Conservation (phyloP, 2,888 invertebrate species). For the Hypsopygia costalis region DNA sequence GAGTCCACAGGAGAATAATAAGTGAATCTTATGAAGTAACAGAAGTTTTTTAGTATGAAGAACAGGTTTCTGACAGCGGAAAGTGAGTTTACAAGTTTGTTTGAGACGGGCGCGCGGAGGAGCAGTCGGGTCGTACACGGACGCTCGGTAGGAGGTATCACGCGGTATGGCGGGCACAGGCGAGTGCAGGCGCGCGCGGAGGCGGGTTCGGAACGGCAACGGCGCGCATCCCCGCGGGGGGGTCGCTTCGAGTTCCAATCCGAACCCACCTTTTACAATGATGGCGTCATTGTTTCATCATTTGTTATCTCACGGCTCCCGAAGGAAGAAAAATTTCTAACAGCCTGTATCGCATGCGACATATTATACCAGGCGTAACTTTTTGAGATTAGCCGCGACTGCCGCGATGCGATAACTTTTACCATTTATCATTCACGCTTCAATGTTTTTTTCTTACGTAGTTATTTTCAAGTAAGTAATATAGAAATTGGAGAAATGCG, state of each 20-base stretch:
- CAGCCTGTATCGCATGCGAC: slow-evolving; percentile 6
- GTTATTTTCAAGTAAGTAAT: no score
- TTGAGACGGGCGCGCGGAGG: slow-evolving; percentile 37
- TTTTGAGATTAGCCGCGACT: background rate
- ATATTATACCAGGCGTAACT: background rate
- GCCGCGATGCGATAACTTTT: no score
- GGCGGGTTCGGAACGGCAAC: slow-evolving; percentile 51
- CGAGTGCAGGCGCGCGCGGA: slow-evolving; percentile 25
- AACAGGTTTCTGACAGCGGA: slow-evolving; percentile 60
- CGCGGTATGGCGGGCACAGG: slow-evolving; percentile 47
- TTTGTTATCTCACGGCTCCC: slow-evolving; percentile 51
- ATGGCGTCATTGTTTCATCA: slow-evolving; percentile 60
- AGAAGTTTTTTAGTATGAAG: slow-evolving; percentile 37
- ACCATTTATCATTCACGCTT: no score
- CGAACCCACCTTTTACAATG: slow-evolving; percentile 44
- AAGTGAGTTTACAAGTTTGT: slow-evolving; percentile 67
- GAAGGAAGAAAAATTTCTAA: slow-evolving; percentile 36
- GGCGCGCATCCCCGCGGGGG: slow-evolving; percentile 44
- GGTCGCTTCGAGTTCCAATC: slow-evolving; percentile 30
- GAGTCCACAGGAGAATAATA: slow-evolving; percentile 6
- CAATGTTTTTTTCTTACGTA: no score
- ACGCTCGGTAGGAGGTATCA: slow-evolving; percentile 50
- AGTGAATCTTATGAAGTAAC: slow-evolving; percentile 38
- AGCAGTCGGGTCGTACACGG: slow-evolving; percentile 40
- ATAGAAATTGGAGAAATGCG: no score